Evolutionary conservation across 1,140 invertebrate species (phyloP).

Genomic region (Pentalonia nigronervosa): DNA sequence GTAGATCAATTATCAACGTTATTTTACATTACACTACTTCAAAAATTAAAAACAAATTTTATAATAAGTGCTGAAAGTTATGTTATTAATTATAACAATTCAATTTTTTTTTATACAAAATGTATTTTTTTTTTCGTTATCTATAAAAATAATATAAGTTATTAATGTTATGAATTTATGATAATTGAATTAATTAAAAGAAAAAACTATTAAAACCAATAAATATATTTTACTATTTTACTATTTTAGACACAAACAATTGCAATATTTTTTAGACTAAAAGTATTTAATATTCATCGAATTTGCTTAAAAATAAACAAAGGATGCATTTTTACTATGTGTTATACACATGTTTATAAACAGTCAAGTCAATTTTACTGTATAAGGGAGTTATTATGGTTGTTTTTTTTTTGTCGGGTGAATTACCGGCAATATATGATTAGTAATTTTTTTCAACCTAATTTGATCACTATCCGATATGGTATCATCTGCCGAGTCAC

Average conservation of each 20-base stretch:
- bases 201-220: neutral
- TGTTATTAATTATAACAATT: neutral
- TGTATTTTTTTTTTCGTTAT: too few relatives aligned
- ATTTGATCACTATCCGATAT: conserved; percentile 54
- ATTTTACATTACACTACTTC: neutral
- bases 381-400: neutral
- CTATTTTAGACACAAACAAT: neutral
- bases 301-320: neutral
- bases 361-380: conserved; percentile 22
- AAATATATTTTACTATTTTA: neutral
- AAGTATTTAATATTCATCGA: neutral
- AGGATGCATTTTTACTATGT: neutral
- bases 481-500: conserved; percentile 56
- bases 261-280: neutral
- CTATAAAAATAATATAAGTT: too few relatives aligned
- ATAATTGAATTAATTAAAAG: neutral
- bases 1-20: neutral
- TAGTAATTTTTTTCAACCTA: conserved; percentile 44
- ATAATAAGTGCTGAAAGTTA: neutral
- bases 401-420: conserved; percentile 3
- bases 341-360: neutral
- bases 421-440: conserved; percentile 35
- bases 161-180: neutral
- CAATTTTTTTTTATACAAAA: neutral
- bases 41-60: neutral